Evolutionary conservation across 2,113 vertebrate species (phyloP).

Genomic region (Lampris megalopsis): DNA sequence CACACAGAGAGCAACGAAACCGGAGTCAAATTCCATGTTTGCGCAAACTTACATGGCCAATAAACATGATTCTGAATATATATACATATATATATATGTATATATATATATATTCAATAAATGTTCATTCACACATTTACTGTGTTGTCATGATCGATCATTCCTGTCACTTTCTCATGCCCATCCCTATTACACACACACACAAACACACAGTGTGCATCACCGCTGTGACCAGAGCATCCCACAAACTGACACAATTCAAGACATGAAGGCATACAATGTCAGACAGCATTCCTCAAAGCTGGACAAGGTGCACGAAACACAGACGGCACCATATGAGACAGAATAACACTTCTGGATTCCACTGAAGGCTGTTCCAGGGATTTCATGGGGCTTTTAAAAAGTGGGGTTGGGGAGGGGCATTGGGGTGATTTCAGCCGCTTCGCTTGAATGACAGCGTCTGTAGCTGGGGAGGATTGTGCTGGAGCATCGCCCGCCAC

Average conservation of each 20-base stretch:
- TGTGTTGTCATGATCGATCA: too few species aligned
- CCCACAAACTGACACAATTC: constrained; percentile 14
- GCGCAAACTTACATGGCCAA: too few species aligned
- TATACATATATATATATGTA: too few species aligned
- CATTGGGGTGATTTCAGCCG: constrained; percentile 36
- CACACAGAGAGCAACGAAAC: too few species aligned
- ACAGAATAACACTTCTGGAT: constrained; percentile 48
- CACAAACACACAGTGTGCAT: not conserved
- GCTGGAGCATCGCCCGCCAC: constrained; percentile 54
- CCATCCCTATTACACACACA: too few species aligned
- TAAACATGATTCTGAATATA: too few species aligned
- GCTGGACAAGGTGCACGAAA: constrained; percentile 10
- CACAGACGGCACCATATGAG: constrained; percentile 30
- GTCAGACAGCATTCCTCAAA: constrained; percentile 32
- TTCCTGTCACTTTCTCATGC: too few species aligned
- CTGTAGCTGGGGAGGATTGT: constrained; percentile 41
- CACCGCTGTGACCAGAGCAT: constrained; percentile 19
- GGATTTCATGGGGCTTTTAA: constrained; percentile 40
- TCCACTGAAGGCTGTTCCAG: constrained; percentile 18
- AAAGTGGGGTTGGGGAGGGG: constrained; percentile 7
- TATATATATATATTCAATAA: too few species aligned
- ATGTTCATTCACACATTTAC: too few species aligned
- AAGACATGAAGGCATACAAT: constrained; percentile 28
- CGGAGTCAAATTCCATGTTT: too few species aligned
- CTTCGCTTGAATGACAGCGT: constrained; percentile 44